Conservation (phyloP, 2,888 invertebrate genomes). For the Druceiella hillmani region DNA sequence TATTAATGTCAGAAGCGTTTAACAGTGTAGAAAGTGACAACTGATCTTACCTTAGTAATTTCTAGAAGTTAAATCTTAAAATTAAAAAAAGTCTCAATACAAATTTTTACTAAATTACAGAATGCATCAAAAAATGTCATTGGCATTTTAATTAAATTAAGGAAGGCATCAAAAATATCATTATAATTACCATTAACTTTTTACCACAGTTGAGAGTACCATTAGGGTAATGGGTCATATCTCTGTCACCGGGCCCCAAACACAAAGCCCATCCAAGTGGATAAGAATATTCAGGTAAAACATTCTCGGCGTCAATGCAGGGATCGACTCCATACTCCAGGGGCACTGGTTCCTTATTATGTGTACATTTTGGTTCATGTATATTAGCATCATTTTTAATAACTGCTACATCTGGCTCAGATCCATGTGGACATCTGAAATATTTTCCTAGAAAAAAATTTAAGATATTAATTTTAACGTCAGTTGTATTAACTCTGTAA, state of each 20-base stretch:
- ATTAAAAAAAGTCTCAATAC: background rate
- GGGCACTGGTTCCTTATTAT: conserved; percentile 32
- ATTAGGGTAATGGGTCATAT: conserved; percentile 43
- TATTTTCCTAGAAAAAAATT: conserved; percentile 33
- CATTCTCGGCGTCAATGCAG: conserved; percentile 46
- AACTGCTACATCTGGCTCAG: conserved; percentile 42
- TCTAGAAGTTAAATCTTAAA: no score
- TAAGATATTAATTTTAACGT: background rate
- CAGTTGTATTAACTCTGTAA: no score
- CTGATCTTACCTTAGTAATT: no score
- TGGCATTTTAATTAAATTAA: no score
- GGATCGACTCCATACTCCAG: conserved; percentile 34
- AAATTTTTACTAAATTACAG: conserved; percentile 19
- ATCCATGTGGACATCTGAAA: conserved; percentile 38
- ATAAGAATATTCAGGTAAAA: conserved; percentile 45
- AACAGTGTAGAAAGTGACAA: no score
- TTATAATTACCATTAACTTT: conserved; percentile 34
- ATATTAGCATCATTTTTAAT: conserved; percentile 42
- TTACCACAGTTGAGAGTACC: conserved; percentile 46
- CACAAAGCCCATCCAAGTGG: conserved; percentile 50
- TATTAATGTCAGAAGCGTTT: no score
- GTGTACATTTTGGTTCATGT: conserved; percentile 45
- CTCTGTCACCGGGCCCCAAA: conserved; percentile 43
- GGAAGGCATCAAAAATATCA: no score
- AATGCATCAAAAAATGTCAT: background rate